Percentiles rank a stretch among this genome's conserved stretches.
These are phyloP conservation scores for Sitta carolinensis DNA, from an alignment of 2,797 vertebrate genomes.

Conservation along the genomic window DNA sequence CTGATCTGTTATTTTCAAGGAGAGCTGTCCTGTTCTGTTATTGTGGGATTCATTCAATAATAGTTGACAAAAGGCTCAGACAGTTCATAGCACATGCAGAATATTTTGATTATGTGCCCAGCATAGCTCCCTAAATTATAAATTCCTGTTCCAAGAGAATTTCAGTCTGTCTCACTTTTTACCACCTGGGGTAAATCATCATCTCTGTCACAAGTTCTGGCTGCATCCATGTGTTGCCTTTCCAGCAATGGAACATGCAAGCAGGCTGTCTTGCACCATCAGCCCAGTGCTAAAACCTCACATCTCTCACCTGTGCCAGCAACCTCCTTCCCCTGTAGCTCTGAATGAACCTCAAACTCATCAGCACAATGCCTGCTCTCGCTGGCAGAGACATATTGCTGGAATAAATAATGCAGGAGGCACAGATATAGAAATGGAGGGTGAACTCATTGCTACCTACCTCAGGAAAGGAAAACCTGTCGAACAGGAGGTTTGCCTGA, in stretches of 20 bases:
- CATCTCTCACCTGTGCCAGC: neutral
- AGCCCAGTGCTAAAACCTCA: neutral
- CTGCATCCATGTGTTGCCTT: neutral
- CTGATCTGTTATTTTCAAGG: neutral
- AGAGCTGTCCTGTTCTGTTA: neutral
- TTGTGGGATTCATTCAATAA: neutral
- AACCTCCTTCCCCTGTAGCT: neutral
- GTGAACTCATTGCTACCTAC: neutral
- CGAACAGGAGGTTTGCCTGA: neutral
- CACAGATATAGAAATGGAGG: neutral
- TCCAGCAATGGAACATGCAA: neutral
- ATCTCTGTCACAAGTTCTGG: neutral
- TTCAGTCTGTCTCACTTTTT: neutral
- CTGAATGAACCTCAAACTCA: neutral
- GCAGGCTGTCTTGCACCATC: neutral
- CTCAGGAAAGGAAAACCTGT: neutral
- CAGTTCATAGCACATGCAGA: neutral
- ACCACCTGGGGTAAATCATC: neutral
- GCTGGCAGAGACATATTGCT: neutral
- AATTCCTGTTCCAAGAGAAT: neutral
- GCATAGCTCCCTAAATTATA: neutral
- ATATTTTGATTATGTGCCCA: neutral
- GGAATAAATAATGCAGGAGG: neutral
- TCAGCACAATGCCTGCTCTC: neutral
- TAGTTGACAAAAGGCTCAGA: neutral